These are phyloP conservation scores for Leucoma salicis DNA, from an alignment of 2,888 invertebrate genomes.

Conservation along the genomic window DNA sequence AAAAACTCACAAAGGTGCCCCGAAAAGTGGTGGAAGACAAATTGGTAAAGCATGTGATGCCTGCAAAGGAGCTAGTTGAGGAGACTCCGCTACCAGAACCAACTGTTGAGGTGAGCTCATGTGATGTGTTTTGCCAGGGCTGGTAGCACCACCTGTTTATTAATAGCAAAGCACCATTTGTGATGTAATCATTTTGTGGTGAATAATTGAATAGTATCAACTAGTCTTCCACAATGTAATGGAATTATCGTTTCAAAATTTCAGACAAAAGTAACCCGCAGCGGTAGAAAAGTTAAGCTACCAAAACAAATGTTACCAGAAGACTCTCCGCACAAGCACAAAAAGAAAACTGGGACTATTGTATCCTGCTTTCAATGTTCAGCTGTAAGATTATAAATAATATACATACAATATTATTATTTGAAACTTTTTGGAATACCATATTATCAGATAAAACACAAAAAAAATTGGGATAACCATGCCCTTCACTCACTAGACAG, in stretches of 20 bases:
- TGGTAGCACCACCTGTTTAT: no score
- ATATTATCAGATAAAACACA: no score
- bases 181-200: no score
- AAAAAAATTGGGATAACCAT: no score
- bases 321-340: conserved; percentile 51
- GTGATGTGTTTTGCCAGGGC: no score
- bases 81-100: conserved; percentile 9
- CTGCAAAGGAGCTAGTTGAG: conserved; percentile 20
- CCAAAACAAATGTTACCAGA: conserved; percentile 59
- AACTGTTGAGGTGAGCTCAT: conserved; percentile 20
- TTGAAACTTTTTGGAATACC: no score
- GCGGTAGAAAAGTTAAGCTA: conserved; percentile 66
- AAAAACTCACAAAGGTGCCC: conserved; percentile 22
- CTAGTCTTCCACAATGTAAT: no score
- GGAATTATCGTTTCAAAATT: conserved; percentile 15
- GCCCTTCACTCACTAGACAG: no score
- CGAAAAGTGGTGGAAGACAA: conserved; percentile 26
- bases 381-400: conserved; percentile 56
- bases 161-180: no score
- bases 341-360: conserved; percentile 50
- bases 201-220: no score
- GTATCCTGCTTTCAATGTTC: conserved; percentile 65
- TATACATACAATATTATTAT: no score
- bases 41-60: conserved; percentile 13
- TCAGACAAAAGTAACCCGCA: conserved; percentile 65